Evolutionary conservation across 2,888 invertebrate genomes (phyloP).

Genomic region (Ochropleura plecta): DNA sequence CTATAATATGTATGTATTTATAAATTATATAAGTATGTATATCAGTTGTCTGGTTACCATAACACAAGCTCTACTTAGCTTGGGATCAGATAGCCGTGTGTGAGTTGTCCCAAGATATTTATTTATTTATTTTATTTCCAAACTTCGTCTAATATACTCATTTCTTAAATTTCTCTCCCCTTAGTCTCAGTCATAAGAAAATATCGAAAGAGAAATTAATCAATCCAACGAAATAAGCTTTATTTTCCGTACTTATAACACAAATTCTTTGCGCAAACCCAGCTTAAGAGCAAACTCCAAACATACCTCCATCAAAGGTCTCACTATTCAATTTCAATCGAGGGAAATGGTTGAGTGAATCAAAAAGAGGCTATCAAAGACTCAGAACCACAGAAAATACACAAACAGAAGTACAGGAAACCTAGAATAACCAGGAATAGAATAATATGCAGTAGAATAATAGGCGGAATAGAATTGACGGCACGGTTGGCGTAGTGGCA

Average conservation of each 20-base stretch:
- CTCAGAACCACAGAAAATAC: neutral
- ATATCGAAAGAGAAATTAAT: neutral
- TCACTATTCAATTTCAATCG: conserved; percentile 58
- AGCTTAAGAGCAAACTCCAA: conserved; percentile 26
- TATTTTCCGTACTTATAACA: conserved; percentile 23
- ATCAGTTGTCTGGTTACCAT: no score
- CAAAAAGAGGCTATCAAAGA: conserved; percentile 34
- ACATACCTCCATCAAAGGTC: conserved; percentile 37
- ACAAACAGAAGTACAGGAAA: neutral
- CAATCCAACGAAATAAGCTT: conserved; percentile 6
- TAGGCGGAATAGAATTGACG: no score
- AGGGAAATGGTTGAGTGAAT: conserved; percentile 41
- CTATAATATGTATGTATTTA: no score
- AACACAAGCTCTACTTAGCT: no score
- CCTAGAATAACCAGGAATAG: no score
- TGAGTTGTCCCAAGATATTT: no score
- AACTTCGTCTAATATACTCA: neutral
- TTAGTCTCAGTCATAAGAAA: neutral
- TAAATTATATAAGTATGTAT: no score
- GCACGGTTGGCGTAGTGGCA: no score
- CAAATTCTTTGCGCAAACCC: conserved; percentile 6
- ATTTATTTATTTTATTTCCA: no score
- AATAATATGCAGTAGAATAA: no score
- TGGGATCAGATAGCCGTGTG: no score
- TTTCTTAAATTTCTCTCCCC: neutral